Conservation (phyloP, 2,888 invertebrate species). For the Helicoverpa assulta region DNA sequence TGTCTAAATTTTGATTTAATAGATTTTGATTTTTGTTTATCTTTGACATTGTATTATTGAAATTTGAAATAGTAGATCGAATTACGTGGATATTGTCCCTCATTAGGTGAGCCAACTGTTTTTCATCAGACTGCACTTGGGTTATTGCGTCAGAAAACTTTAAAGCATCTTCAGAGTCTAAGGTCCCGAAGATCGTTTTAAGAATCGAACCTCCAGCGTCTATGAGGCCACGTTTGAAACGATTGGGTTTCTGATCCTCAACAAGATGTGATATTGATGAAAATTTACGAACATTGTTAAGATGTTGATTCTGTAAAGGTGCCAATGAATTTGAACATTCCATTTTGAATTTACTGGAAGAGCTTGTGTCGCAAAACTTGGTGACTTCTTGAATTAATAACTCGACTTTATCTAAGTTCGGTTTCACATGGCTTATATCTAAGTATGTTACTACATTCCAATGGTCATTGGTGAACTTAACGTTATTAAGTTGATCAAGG, state of each 20-base stretch:
- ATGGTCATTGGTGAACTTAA: constrained; percentile 5
- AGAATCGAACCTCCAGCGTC: constrained; percentile 7
- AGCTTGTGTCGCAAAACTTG: background rate
- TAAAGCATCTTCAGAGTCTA: constrained; percentile 10
- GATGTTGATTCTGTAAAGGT: constrained; percentile 15
- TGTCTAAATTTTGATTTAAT: constrained; percentile 11
- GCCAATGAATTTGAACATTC: background rate
- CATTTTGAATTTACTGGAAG: background rate
- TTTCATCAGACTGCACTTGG: constrained; percentile 12
- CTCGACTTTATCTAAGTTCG: constrained; percentile 4
- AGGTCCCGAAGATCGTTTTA: constrained; percentile 8
- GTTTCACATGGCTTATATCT: constrained; percentile 1
- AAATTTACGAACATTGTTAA: constrained; percentile 14
- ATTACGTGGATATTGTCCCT: constrained; percentile 4
- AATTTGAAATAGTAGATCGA: constrained; percentile 4
- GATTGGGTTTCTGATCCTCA: constrained; percentile 4
- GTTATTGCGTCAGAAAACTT: constrained; percentile 13
- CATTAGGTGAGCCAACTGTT: constrained; percentile 8
- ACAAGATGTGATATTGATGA: constrained; percentile 4
- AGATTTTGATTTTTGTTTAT: background rate
- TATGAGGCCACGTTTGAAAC: constrained; percentile 5
- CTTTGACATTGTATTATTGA: constrained; percentile 9
- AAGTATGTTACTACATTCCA: constrained; percentile 13
- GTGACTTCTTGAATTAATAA: background rate
- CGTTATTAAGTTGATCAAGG: background rate